Percentiles rank a stretch among this genome's conserved stretches.
These are phyloP conservation scores for Oostethus manadensis DNA, from an alignment of 2,113 vertebrate genomes.

Conservation along the genomic window DNA sequence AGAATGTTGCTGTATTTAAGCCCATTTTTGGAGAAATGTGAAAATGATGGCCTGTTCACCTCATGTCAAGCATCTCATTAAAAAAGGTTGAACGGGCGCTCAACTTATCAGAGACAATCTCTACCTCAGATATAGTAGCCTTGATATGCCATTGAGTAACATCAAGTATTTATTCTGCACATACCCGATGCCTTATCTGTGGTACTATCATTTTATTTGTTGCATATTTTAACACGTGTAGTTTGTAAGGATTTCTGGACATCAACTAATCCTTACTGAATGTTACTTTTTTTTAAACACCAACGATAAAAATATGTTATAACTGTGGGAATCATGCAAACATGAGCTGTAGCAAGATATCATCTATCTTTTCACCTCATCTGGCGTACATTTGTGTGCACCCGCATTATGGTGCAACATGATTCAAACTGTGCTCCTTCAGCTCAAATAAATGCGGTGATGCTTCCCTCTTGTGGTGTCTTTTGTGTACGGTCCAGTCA, in stretches of 20 bases:
- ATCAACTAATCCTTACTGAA: constrained; percentile 9
- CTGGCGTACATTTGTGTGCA: constrained; percentile 18
- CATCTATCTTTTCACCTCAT: constrained; percentile 26
- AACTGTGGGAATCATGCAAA: constrained; percentile 32
- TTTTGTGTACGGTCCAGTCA: constrained; percentile 10
- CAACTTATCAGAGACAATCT: constrained; percentile 59
- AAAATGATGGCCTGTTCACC: constrained; percentile 17
- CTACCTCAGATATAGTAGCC: constrained; percentile 69
- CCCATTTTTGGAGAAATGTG: constrained; percentile 41
- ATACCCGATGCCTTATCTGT: constrained; percentile 69
- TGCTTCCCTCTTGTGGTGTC: constrained; percentile 34
- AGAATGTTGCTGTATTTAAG: constrained; percentile 56
- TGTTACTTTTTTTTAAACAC: constrained; percentile 10
- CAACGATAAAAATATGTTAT: constrained; percentile 26
- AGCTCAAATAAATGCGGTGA: constrained; percentile 52
- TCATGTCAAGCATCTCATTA: constrained; percentile 17
- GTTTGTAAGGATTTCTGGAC: constrained; percentile 25
- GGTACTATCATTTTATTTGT: constrained; percentile 26
- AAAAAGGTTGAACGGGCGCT: constrained; percentile 32
- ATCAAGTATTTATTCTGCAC: constrained; percentile 59
- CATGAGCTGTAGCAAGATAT: constrained; percentile 36
- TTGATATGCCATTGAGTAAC: constrained; percentile 40
- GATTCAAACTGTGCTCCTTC: constrained; percentile 34
- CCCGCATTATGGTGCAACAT: constrained; percentile 14
- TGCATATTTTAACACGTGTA: constrained; percentile 22